These are phyloP conservation scores for Prinia subflava DNA, from an alignment of 2,113 vertebrate genomes.

Conservation along the genomic window DNA sequence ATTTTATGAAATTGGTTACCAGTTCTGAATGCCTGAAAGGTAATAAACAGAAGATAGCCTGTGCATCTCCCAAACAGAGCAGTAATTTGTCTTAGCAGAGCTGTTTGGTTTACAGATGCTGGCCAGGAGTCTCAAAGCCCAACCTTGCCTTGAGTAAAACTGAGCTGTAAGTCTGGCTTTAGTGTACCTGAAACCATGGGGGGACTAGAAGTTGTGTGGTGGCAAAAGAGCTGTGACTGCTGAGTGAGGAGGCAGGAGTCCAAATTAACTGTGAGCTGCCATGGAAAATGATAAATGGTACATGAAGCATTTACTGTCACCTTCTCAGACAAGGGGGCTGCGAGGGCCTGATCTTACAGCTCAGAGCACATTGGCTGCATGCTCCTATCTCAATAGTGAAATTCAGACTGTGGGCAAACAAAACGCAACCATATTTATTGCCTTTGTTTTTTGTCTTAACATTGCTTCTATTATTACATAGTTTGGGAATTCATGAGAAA, in stretches of 20 bases:
- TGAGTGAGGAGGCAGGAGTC: neutral
- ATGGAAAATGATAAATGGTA: neutral
- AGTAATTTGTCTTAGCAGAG: neutral
- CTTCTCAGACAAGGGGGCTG: neutral
- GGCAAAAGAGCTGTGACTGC: neutral
- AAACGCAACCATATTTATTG: accelerated
- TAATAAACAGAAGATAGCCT: neutral
- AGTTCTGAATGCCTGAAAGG: neutral
- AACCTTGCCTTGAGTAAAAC: neutral
- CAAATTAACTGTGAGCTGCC: neutral
- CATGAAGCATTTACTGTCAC: neutral
- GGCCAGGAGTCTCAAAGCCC: neutral
- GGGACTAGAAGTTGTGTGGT: neutral
- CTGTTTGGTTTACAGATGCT: neutral
- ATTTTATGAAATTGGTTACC: neutral
- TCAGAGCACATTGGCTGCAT: neutral
- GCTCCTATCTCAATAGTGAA: neutral
- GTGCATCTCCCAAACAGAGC: neutral
- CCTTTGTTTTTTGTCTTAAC: neutral
- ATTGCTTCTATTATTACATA: neutral
- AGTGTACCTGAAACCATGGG: neutral
- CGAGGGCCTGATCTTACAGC: neutral
- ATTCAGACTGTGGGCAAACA: neutral
- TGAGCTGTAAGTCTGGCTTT: neutral
- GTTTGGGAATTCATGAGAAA: neutral